Conservation (phyloP, 2,113 vertebrate genomes). For the Pedionomus torquatus region DNA sequence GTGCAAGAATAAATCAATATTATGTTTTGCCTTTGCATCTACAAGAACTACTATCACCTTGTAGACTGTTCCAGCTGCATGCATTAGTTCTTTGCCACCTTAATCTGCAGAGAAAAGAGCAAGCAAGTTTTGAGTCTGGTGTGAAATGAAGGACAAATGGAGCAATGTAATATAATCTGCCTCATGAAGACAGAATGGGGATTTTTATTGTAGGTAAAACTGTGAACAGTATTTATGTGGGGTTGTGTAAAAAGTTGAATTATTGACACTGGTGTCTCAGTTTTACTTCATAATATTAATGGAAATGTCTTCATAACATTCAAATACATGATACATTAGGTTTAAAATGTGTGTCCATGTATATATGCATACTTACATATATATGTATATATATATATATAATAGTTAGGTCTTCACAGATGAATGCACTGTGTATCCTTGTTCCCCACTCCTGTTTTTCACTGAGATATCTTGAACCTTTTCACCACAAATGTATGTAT, state of each 20-base stretch:
- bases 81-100: neutral
- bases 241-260: neutral
- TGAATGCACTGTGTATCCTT: neutral
- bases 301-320: neutral
- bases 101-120: neutral
- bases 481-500: conserved; percentile 55
- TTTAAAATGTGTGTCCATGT: neutral
- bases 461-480: neutral
- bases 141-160: neutral
- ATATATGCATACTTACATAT: neutral
- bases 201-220: neutral
- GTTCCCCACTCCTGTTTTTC: neutral
- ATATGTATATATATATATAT: neutral
- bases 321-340: neutral
- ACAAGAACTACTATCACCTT: neutral
- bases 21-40: neutral
- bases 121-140: neutral
- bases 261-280: neutral
- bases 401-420: neutral
- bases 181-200: neutral
- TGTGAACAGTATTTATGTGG: neutral
- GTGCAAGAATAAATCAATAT: neutral
- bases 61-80: neutral
- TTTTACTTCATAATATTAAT: neutral
- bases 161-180: neutral